Evolutionary conservation across 2,113 vertebrate genomes (phyloP).

Genomic region (Dipodomys spectabilis): DNA sequence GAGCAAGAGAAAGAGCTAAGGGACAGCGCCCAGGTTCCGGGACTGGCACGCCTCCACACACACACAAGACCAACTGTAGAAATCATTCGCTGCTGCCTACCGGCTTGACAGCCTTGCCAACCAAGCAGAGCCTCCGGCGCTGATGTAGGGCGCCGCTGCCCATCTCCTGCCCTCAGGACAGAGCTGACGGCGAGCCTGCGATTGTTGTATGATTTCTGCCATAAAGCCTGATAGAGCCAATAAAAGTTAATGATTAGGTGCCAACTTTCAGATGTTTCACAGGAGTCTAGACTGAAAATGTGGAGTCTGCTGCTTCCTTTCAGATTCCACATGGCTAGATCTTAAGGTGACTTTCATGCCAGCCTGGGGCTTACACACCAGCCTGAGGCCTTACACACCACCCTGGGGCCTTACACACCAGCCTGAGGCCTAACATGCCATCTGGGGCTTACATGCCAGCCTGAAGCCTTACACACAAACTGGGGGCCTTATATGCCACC

Average conservation of each 20-base stretch:
- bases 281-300: constrained; percentile 57
- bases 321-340: neutral
- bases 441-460: no score
- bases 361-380: neutral
- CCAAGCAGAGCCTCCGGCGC: neutral
- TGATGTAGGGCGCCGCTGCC: neutral
- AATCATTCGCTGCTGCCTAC: neutral
- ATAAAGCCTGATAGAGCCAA: neutral
- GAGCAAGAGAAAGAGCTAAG: no score
- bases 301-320: neutral
- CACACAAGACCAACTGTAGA: neutral
- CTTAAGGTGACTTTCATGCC: neutral
- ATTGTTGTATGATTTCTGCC: neutral
- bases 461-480: no score
- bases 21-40: no score
- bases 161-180: neutral
- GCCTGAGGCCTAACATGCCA: no score
- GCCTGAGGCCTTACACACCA: neutral
- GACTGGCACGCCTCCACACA: no score
- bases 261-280: neutral
- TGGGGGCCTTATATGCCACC: no score
- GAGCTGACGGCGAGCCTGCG: neutral
- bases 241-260: constrained; percentile 77
- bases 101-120: constrained; percentile 15
- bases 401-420: no score